These are phyloP conservation scores for Himalopsyche kuldschensis DNA, from an alignment of 2,888 invertebrate species.

Conservation along the genomic window DNA sequence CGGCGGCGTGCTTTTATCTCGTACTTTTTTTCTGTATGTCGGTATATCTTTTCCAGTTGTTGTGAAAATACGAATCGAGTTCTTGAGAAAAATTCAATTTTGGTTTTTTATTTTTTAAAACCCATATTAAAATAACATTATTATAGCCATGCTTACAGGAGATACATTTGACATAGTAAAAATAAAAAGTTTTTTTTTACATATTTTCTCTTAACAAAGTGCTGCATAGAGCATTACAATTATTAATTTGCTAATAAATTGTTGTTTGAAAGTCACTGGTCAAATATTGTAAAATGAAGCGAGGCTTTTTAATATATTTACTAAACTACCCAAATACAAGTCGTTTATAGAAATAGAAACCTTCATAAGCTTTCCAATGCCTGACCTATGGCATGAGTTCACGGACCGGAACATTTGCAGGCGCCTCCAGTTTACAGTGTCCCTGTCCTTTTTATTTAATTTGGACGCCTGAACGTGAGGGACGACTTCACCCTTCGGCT, in stretches of 20 bases:
- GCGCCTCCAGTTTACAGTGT: background rate
- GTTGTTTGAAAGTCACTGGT: too few species aligned
- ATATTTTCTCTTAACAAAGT: too few species aligned
- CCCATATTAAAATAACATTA: too few species aligned
- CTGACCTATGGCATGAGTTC: background rate
- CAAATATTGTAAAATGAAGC: too few species aligned
- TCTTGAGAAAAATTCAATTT: too few species aligned
- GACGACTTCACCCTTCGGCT: constrained; percentile 28
- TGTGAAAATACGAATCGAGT: background rate
- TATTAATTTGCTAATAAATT: too few species aligned
- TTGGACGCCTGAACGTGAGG: constrained; percentile 35
- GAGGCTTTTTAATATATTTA: too few species aligned
- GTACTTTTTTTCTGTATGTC: background rate
- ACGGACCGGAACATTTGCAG: background rate
- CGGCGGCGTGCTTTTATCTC: background rate
- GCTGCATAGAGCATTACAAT: too few species aligned
- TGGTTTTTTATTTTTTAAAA: too few species aligned
- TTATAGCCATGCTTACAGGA: too few species aligned
- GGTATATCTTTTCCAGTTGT: background rate
- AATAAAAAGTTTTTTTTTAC: too few species aligned
- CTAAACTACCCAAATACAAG: background rate
- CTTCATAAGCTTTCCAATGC: background rate
- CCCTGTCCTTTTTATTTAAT: constrained; percentile 38
- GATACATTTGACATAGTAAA: too few species aligned
- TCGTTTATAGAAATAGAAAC: background rate